phyloP scores from a whole-genome alignment of 2,113 vertebrate species.

The Tragulus kanchil region DNA sequence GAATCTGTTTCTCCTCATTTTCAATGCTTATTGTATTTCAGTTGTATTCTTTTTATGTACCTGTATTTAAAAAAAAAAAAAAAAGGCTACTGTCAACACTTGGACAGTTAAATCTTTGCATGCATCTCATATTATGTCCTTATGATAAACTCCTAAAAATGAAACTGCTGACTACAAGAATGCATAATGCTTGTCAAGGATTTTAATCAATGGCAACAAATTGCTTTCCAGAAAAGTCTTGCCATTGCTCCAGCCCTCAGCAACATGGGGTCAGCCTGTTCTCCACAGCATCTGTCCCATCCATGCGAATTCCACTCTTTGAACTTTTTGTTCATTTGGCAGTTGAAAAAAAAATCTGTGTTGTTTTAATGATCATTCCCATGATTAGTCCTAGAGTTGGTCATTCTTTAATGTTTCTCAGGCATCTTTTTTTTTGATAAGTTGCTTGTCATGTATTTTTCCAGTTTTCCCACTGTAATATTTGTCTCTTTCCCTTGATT shows the following conservation, averaged over 20 bases:
- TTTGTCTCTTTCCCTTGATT: constrained; percentile 58
- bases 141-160: neutral
- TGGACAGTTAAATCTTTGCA: neutral
- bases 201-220: neutral
- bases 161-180: neutral
- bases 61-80: neutral
- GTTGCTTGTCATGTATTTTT: constrained; percentile 31
- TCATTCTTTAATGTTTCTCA: constrained; percentile 25
- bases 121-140: neutral
- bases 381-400: constrained; percentile 25
- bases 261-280: neutral
- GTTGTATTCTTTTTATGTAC: neutral
- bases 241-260: neutral
- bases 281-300: neutral
- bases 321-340: constrained; percentile 30
- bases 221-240: neutral
- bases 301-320: neutral
- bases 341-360: constrained; percentile 15
- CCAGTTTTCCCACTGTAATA: neutral
- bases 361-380: constrained; percentile 34
- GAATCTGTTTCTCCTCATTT: neutral
- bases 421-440: constrained; percentile 13
- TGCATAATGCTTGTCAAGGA: neutral
- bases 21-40: neutral
- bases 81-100: neutral